Conservation (phyloP, 2,888 invertebrate species). For the Dynastes grantii region DNA sequence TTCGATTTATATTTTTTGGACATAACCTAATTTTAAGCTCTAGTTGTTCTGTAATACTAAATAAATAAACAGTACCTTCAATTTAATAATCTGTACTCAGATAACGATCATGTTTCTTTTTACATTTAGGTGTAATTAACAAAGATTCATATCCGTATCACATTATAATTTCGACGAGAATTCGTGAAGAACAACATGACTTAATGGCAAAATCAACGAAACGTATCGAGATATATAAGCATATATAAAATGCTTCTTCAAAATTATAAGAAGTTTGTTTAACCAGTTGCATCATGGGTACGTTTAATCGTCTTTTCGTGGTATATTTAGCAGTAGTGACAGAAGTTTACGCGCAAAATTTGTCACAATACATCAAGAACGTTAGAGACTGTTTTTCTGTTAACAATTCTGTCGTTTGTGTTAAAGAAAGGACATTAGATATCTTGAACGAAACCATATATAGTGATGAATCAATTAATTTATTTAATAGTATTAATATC, state of each 20-base stretch:
- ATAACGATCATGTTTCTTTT: background rate
- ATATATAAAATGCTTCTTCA: constrained; percentile 52
- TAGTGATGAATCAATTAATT: constrained; percentile 65
- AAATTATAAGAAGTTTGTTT: constrained; percentile 6
- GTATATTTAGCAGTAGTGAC: constrained; percentile 1
- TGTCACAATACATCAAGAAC: constrained; percentile 3
- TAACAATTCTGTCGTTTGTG: constrained; percentile 67
- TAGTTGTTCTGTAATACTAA: background rate
- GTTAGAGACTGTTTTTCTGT: constrained; percentile 62
- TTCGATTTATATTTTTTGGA: constrained; percentile 2
- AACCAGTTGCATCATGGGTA: constrained; percentile 21
- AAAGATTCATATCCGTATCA: constrained; percentile 11
- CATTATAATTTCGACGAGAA: constrained; percentile 54
- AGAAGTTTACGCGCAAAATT: constrained; percentile 13
- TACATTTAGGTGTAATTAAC: constrained; percentile 30
- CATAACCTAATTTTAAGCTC: constrained; percentile 25
- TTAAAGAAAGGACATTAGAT: constrained; percentile 68
- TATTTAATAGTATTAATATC: constrained; percentile 65
- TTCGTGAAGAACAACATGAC: constrained; percentile 59
- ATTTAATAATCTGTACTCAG: background rate
- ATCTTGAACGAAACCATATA: constrained; percentile 69
- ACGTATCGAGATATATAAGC: constrained; percentile 58
- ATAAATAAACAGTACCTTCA: constrained; percentile 18
- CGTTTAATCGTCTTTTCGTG: background rate
- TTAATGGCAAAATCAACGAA: constrained; percentile 55